Evolutionary conservation across 64 coral and sea anemone species (phyloP).

Genomic region (Montipora sp.): DNA sequence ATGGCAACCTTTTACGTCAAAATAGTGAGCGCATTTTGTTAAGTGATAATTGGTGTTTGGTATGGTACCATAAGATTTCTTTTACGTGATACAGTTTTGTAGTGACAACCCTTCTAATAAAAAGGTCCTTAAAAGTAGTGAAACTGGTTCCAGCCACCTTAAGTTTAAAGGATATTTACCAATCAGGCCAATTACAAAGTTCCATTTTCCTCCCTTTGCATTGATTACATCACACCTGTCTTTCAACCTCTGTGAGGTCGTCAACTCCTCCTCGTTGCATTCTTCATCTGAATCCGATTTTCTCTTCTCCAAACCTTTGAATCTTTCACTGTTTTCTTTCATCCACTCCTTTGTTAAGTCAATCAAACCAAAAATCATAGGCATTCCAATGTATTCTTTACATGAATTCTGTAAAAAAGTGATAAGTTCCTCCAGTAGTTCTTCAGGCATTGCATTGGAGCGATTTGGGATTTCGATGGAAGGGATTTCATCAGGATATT

Average conservation of each 20-base stretch:
- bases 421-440: constrained; percentile 57
- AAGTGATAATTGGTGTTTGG: too few relatives aligned
- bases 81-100: too few relatives aligned
- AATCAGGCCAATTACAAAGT: constrained; percentile 89
- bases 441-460: constrained; percentile 58
- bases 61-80: too few relatives aligned
- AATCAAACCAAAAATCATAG: constrained; percentile 82
- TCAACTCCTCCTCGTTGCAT: background rate
- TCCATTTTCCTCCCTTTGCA: constrained; percentile 69
- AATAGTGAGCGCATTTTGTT: too few relatives aligned
- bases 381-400: constrained; percentile 74
- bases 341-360: constrained; percentile 85
- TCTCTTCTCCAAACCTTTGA: constrained; percentile 18
- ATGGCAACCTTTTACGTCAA: too few relatives aligned
- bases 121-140: too few relatives aligned
- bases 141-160: too few relatives aligned
- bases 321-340: constrained; percentile 42
- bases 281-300: constrained; percentile 8
- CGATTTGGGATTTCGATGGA: constrained; percentile 86
- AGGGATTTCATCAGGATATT: constrained; percentile 80
- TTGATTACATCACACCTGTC: constrained; percentile 7
- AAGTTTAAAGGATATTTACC: constrained; percentile 33
- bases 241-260: background rate
- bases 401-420: constrained; percentile 47
- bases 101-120: too few relatives aligned